A percentile compares a stretch with the other conserved stretches of the same genome.
These are phyloP conservation scores for Pao palembangensis DNA, from an alignment of 2,113 vertebrate genomes.

Conservation along the genomic window DNA sequence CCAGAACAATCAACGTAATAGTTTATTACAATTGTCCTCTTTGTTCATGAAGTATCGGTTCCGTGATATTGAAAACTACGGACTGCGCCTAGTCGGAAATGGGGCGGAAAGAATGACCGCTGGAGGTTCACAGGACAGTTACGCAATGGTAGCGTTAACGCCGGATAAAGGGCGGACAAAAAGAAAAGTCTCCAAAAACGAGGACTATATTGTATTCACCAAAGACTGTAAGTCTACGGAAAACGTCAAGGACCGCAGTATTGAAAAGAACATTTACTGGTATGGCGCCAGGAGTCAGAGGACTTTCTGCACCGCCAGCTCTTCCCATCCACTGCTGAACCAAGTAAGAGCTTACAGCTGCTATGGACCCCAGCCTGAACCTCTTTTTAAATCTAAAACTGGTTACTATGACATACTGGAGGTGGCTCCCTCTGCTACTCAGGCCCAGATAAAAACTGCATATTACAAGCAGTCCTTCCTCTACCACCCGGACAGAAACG, in stretches of 20 bases:
- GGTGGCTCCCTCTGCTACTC: slow-evolving; percentile 74
- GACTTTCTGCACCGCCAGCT: neutral
- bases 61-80: neutral
- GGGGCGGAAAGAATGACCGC: neutral
- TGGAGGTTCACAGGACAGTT: neutral
- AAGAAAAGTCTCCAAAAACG: neutral
- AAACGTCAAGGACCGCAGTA: too few relatives aligned
- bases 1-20: rapidly evolving
- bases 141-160: slow-evolving; percentile 1
- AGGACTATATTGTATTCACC: neutral
- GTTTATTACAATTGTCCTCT: rapidly evolving
- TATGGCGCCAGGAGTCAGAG: neutral
- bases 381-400: slow-evolving; percentile 62
- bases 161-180: neutral
- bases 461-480: slow-evolving; percentile 88
- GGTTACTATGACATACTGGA: slow-evolving; percentile 83
- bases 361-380: neutral
- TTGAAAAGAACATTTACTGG: rapidly evolving
- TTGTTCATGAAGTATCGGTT: neutral
- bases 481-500: slow-evolving; percentile 86
- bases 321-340: neutral
- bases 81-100: neutral
- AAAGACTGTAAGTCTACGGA: neutral
- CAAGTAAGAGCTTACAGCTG: slow-evolving; percentile 33
- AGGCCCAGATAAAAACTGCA: slow-evolving; percentile 85